Conservation (phyloP, 2,797 vertebrate species). For the Semaprochilodus insignis region DNA sequence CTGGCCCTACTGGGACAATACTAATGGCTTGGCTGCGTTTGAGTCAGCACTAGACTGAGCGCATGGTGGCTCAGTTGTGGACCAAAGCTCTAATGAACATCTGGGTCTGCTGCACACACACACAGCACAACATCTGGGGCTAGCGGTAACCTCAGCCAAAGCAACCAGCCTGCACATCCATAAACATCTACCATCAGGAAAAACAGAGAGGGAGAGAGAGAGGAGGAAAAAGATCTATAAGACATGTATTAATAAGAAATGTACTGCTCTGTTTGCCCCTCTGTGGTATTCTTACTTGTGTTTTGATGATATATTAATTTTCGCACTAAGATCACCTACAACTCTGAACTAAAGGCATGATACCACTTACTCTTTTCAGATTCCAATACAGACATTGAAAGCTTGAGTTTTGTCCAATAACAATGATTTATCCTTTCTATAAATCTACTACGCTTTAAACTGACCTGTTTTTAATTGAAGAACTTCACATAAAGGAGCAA, state of each 20-base stretch:
- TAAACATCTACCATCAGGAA: conserved; percentile 41
- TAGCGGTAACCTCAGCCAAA: conserved; percentile 12
- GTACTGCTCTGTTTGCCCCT: too few species aligned
- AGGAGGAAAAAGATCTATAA: not conserved
- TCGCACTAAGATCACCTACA: too few species aligned
- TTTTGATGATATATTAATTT: not conserved
- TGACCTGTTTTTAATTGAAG: too few species aligned
- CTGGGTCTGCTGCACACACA: conserved; percentile 27
- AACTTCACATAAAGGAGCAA: too few species aligned
- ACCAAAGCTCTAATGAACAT: conserved; percentile 48
- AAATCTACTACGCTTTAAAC: too few species aligned
- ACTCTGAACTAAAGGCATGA: too few species aligned
- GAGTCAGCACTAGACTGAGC: not conserved
- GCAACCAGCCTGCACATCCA: conserved; percentile 32
- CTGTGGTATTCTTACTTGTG: not conserved
- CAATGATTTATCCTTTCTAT: too few species aligned
- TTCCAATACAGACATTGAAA: too few species aligned
- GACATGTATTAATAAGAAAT: not conserved
- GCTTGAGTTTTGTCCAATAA: too few species aligned
- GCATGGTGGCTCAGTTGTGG: conserved; percentile 20
- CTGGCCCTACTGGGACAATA: conserved; percentile 25
- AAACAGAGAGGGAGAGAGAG: conserved; percentile 25
- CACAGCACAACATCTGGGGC: conserved; percentile 52
- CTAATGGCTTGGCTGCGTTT: conserved; percentile 27
- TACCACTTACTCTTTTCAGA: too few species aligned